Base-by-base conservation (phyloP, 2,797 vertebrate genomes). In the Garrulus glandarius region DNA sequence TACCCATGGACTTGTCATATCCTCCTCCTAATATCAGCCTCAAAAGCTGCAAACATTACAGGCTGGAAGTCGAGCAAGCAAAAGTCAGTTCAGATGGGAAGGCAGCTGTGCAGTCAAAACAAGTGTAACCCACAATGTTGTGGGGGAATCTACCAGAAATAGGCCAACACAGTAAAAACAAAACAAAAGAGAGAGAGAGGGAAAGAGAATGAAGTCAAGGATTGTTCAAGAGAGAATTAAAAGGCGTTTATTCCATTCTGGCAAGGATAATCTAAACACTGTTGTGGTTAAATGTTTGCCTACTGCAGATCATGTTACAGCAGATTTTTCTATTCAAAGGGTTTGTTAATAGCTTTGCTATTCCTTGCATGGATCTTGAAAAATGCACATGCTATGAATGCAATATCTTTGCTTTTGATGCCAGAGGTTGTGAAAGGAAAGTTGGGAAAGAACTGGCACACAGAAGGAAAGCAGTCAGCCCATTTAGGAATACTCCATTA, bases 401-500 rank as follows among this genome's bases (percentile, higher is more conserved):
- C 0, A 1, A 3, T 96, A 85, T 93, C 93, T 93, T 85, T 84
- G 92, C 85, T 95, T 94, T 93, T 84, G 87, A 93, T 95, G 92
- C 94, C 93, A 96, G 93, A 95, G 84, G 68, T 94, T 93, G 89
- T 76, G 90, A 95, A 94, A 96, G 94, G 82, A 67, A 97, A 97
- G 89, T 85, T 97, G 87, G 91, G 82, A 88, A 96, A 93, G 90
- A 81, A 91, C 95, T 63, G 84, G 91, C 87, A 93, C 76, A 76
- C 84, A 81, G 87, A 95, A 97, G 93, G 94, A 91, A 79, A 92
- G 92, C 84, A 92, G 92, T 68, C 90, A 96, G 91, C 80, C 92
- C 87, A 87, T 96, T 97, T 97, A 96, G 81, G 89, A 95, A 94
- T 91, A 96, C 89, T 94, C 87, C 95, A 96, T 94, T 96, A 94